phyloP scores from a whole-genome alignment of 2,888 invertebrate species.

The Rhaphigaster nebulosa region DNA sequence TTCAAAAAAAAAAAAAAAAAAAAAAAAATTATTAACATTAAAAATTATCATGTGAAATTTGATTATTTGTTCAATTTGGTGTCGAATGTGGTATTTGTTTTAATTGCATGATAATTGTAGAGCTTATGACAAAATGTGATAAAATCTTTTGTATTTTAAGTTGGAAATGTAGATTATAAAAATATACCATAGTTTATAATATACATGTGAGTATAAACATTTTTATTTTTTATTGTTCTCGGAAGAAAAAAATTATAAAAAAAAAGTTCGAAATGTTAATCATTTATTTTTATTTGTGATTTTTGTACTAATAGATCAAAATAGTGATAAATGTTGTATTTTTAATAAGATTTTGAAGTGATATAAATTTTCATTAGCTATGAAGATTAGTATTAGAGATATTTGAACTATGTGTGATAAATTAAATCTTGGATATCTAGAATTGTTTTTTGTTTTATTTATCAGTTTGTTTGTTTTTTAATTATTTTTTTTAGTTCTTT shows the following conservation, averaged over 20 bases:
- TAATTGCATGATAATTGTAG: constrained; percentile 45
- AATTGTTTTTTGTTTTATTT: constrained; percentile 31
- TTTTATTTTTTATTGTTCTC: constrained; percentile 25
- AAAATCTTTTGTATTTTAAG: constrained; percentile 55
- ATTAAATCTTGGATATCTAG: constrained; percentile 49
- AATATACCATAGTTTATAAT: constrained; percentile 48
- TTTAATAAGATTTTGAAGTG: constrained; percentile 58
- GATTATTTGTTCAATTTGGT: constrained; percentile 11
- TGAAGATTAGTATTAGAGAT: constrained; percentile 56
- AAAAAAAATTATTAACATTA: constrained; percentile 35
- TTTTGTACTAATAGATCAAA: constrained; percentile 60
- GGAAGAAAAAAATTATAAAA: constrained; percentile 10
- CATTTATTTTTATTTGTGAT: constrained; percentile 56
- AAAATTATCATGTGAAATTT: constrained; percentile 21
- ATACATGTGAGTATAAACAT: constrained; percentile 1
- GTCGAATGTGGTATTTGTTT: background rate
- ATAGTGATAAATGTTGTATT: constrained; percentile 57
- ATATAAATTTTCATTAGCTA: constrained; percentile 56
- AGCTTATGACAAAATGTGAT: constrained; percentile 56
- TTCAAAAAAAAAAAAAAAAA: too few species aligned
- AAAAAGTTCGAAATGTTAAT: constrained; percentile 30
- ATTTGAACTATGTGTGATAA: constrained; percentile 58
- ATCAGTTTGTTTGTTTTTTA: background rate
- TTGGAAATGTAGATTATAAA: constrained; percentile 53
- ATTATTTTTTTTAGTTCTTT: constrained; percentile 13